Percentiles rank a stretch among this genome's conserved stretches.
Conservation (phyloP, 2,888 invertebrate genomes). For the Phrixothrix hirtus region DNA sequence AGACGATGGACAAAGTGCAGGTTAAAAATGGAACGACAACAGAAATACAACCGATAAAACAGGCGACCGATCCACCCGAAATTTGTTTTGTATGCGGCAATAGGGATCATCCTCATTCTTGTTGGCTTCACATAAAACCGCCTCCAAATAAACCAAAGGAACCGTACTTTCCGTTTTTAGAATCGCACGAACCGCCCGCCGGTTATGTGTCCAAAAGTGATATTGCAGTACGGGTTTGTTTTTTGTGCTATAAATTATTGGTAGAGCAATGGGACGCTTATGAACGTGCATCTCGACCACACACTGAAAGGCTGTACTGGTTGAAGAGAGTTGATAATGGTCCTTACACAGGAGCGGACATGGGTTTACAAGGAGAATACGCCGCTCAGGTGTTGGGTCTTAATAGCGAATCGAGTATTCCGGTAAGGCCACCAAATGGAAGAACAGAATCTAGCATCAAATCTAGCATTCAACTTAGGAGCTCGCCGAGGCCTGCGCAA, state of each 20-base stretch:
- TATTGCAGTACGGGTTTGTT: slow-evolving; percentile 72
- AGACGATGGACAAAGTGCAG: slow-evolving; percentile 60
- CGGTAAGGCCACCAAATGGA: slow-evolving; percentile 43
- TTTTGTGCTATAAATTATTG: slow-evolving; percentile 83
- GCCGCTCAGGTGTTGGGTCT: slow-evolving; percentile 86
- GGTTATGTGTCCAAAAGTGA: slow-evolving; percentile 61
- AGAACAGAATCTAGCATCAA: slow-evolving; percentile 40
- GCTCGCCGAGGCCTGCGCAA: slow-evolving; percentile 47
- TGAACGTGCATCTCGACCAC: slow-evolving; percentile 79
- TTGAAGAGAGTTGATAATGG: slow-evolving; percentile 90
- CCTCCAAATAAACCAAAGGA: slow-evolving; percentile 71
- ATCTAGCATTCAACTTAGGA: slow-evolving; percentile 37
- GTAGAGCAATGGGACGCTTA: slow-evolving; percentile 91
- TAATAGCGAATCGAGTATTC: slow-evolving; percentile 59
- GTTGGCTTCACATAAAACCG: slow-evolving; percentile 67
- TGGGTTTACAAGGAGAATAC: slow-evolving; percentile 84
- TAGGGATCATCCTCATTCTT: slow-evolving; percentile 65
- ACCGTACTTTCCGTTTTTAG: slow-evolving; percentile 90
- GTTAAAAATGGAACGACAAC: slow-evolving; percentile 57
- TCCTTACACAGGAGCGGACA: slow-evolving; percentile 85
- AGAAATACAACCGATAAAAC: slow-evolving; percentile 39
- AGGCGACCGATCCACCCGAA: slow-evolving; percentile 41
- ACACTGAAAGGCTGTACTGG: slow-evolving; percentile 88
- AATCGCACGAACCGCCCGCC: slow-evolving; percentile 83
- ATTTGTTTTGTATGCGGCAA: slow-evolving; percentile 77